Percentiles rank a stretch among this genome's conserved stretches.
These are phyloP conservation scores for Pseudonaja textilis DNA, from an alignment of 2,113 vertebrate species.

Conservation along the genomic window DNA sequence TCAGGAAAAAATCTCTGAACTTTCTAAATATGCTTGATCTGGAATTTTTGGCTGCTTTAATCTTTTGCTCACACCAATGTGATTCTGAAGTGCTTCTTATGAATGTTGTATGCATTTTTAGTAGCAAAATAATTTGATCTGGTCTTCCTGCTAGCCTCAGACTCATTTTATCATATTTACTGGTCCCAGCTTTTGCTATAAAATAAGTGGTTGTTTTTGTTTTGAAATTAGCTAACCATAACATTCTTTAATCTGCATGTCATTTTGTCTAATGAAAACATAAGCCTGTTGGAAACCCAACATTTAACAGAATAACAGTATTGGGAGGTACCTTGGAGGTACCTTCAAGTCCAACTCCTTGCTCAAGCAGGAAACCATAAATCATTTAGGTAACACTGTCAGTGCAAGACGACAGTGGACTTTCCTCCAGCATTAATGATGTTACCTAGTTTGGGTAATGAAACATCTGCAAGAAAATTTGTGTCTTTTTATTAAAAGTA, in stretches of 20 bases:
- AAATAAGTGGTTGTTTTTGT: neutral
- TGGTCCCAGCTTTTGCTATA: neutral
- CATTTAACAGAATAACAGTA: neutral
- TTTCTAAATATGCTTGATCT: neutral
- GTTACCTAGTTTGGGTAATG: neutral
- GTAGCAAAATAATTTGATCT: neutral
- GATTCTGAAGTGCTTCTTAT: neutral
- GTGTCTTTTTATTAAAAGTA: neutral
- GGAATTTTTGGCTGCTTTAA: neutral
- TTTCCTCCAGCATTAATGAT: neutral
- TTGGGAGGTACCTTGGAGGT: neutral
- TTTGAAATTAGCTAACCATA: neutral
- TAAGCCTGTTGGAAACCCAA: neutral
- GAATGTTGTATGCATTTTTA: neutral
- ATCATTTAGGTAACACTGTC: neutral
- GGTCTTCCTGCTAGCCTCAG: neutral
- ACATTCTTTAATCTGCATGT: neutral
- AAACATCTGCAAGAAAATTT: neutral
- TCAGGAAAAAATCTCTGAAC: neutral
- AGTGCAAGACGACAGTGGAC: neutral
- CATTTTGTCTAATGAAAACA: neutral
- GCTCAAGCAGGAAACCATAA: neutral
- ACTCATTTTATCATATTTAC: neutral
- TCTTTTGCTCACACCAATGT: neutral
- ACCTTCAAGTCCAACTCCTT: neutral